Base-by-base conservation (phyloP, 2,113 vertebrate species). In the Pseudorectes ferrugineus region DNA sequence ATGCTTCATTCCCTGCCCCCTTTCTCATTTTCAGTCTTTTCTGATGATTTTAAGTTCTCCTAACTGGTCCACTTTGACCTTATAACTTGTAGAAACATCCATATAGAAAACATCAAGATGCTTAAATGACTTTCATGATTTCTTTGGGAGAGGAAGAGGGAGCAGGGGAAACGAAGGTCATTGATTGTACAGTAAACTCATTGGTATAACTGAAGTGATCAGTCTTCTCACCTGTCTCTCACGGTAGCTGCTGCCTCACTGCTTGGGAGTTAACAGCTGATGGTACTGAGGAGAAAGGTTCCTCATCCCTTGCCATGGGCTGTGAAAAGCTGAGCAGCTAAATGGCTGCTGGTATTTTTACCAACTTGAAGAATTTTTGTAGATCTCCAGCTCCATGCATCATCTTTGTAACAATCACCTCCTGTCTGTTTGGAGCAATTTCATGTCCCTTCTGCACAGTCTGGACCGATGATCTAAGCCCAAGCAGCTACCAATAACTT, bases 71-170 rank as follows among this genome's bases (percentile, higher is more conserved):
- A 43, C 49, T 93, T 93, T 63, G 38, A 90, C 87, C 58, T 96
- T 92, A 35, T 61, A 89, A 76, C 38, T 95, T 85, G 40, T 77
- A 63, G 73, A 74, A 92, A 71, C n/a, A 63, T 85, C 33, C 84
- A 79, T 92, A 88, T 93, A 75, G 82, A 88, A 93, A 94, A 59
- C 59, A 88, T 90, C 67, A 77, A 36, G 63, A 89, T 89, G 14
- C 40, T 93, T 94, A 88, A 38, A 97, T 76, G 68, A 67, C 35
- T 94, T 91, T 62, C 42, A 31, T 88, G 38, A 77, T 85, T 83
- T 91, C 63, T 89, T 82, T 85, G 25, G 59, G 88, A 92, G 29
- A 38, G 46, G 54, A 92, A 76, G 63, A 73, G 63, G 51, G 40
- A 80, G 46, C 58, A 74, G 72, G 51, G 71, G 55, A 89, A 85